Evolutionary conservation across 2,797 vertebrate genomes (phyloP).

Genomic region (Sphenodon punctatus): DNA sequence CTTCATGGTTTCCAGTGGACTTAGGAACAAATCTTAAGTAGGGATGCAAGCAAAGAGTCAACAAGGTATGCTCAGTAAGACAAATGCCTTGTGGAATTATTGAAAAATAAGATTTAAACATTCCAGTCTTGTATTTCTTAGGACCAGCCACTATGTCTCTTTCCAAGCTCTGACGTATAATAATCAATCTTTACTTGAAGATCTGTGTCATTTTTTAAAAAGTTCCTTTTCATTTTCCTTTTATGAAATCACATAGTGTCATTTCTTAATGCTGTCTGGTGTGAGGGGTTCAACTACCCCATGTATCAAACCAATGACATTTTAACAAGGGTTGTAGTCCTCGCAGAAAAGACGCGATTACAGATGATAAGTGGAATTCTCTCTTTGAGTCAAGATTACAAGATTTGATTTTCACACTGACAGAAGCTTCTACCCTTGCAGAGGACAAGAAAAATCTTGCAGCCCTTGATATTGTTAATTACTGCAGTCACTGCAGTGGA

Average conservation of each 20-base stretch:
- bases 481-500: background rate
- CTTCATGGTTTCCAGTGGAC: fast-evolving
- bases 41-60: background rate
- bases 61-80: too few species aligned
- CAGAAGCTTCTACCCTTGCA: background rate
- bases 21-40: background rate
- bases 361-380: background rate
- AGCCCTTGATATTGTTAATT: background rate
- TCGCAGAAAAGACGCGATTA: background rate
- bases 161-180: background rate
- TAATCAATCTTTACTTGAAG: background rate
- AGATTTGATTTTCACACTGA: background rate
- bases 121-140: background rate
- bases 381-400: background rate
- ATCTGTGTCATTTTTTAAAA: background rate
- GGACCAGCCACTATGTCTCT: background rate
- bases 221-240: background rate
- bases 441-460: background rate
- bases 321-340: background rate
- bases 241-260: fast-evolving
- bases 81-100: background rate
- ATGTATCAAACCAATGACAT: fast-evolving
- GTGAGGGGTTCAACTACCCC: background rate
- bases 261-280: fast-evolving
- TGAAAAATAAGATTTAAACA: background rate